Base-by-base conservation (phyloP, 2,888 invertebrate genomes). In the Noctua janthina region DNA sequence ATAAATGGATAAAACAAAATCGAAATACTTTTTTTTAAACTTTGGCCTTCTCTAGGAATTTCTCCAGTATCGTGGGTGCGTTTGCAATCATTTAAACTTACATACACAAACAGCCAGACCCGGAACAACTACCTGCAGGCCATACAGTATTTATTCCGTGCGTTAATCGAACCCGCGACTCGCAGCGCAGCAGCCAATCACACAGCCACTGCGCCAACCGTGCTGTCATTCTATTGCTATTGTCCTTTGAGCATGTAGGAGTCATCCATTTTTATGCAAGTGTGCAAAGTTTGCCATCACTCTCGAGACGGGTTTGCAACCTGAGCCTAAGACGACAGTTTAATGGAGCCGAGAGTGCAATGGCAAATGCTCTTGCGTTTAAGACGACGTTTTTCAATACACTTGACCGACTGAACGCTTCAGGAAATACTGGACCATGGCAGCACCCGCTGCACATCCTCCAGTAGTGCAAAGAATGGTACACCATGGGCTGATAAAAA, bases 301-400 rank as follows among this genome's bases (percentile, higher is more conserved):
- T n/a, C 68, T 68, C n/a, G n/a, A 68, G 68, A 68, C 8, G 10
- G n/a, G 68, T 8, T 46, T 68, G 68, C n/a, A 68, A 68, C 68
- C 68, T 17, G 68, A 68, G n/a, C n/a, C 8, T 46, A 46, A n/a
- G n/a, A 68, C 15, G 46, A 46, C n/a, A 68, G 46, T 46, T 46
- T 46, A n/a, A 68, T 68, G n/a, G 68, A 46, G 8, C 46, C 17
- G 68, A 8, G 46, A 68, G 8, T 68, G 46, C 46, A 46, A 8
- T 8, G 43, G n/a, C 13, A 43, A 23, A 67, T 11, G 11, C 39
- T 4, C 10, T 1, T 20, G 11, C 6, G 13, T 67, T 23, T 67
- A 15, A 43, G n/a, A 68, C 8, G 43, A 68, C 46, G 17, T 68
- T 46, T 68, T 46, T 46, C 8, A 46, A 46, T 68, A 8, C 46